Evolutionary conservation across 2,888 invertebrate species (phyloP), one percentile per base, ranked within the genome.

Genomic region (Mesorhabditis sp.): DNA sequence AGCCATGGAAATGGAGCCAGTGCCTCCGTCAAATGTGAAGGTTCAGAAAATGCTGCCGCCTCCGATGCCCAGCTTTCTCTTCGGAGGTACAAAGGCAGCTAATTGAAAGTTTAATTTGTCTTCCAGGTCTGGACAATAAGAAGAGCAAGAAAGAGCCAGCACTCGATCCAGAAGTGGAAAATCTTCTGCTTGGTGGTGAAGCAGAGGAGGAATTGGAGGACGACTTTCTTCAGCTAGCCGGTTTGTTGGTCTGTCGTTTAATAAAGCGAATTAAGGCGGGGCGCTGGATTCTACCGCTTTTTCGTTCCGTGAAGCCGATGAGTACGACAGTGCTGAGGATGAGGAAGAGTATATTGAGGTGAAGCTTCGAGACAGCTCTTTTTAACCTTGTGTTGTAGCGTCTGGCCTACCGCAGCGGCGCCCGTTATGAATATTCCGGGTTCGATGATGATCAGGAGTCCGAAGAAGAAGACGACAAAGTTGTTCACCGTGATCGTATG

Each of bases 201-300:
- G 92, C 92, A 0, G 90, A 92, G 0, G 93, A 94, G 87, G 87
- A 91, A 76, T 87, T 97, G 4, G 95, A 95, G 78, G 96, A 97
- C 86, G 92, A 97, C 88, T 96, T 97, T 86, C 90, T 96, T 65
- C 89, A 91, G 80, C 86, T 92, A 71, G 95, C 95, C 0, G 91
- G 92, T 88, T 13, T 13, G n/a, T 13, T 50, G 1, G 58, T 50
- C n/a, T n/a, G 58, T 1, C n/a, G 7, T n/a, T 50, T 1, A n/a
- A 10, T 50, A 50, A 50, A 50, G n/a, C 81, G 79, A 62, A 66
- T 73, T 13, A 75, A 74, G 28, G 79, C 79, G 43, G 69, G 70
- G 15, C 62, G 67, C 10, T 61, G 66, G 13, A 10, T 45, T n/a
- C 58, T 50, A 13, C 58, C 58, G 58, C 58, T 50, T n/a, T 50